Conservation (phyloP, 2,113 vertebrate species). For the Balaenoptera acutorostrata region DNA sequence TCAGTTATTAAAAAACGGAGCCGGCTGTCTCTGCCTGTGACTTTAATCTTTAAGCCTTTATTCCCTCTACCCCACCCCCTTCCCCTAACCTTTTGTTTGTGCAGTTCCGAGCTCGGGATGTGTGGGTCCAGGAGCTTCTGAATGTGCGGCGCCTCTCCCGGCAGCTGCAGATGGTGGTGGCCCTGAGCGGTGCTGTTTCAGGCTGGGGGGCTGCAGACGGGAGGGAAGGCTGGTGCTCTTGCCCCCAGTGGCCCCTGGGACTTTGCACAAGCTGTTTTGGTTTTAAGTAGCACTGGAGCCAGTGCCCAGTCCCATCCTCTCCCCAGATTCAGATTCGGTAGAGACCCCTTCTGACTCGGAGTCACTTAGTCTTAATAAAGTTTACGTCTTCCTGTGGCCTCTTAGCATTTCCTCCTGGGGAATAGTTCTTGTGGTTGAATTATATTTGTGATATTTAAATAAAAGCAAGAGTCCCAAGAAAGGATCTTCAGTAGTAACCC, state of each 20-base stretch:
- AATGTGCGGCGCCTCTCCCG: conserved; percentile 69
- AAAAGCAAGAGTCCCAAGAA: background rate
- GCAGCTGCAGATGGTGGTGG: conserved; percentile 77
- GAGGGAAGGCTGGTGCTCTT: conserved; percentile 14
- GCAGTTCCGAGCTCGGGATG: conserved; percentile 78
- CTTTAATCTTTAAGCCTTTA: conserved; percentile 89
- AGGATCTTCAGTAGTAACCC: background rate
- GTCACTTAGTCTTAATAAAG: background rate
- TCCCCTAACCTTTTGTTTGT: conserved; percentile 83
- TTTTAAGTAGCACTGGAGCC: background rate
- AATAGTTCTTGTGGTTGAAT: background rate
- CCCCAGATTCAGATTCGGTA: background rate
- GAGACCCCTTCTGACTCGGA: background rate
- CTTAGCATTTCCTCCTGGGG: background rate
- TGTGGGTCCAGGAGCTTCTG: conserved; percentile 76
- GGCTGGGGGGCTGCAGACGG: background rate
- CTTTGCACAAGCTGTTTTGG: conserved; percentile 18
- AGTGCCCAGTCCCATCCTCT: background rate
- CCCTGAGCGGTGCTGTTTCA: conserved; percentile 76
- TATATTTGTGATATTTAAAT: background rate
- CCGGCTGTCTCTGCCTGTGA: conserved; percentile 86
- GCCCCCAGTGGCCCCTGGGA: conserved; percentile 40
- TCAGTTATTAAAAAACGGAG: conserved; percentile 89
- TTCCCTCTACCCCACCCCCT: conserved; percentile 77
- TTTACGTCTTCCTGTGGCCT: background rate